These are phyloP conservation scores for Acanthosoma haemorrhoidale DNA, from an alignment of 2,888 invertebrate species.

Conservation along the genomic window DNA sequence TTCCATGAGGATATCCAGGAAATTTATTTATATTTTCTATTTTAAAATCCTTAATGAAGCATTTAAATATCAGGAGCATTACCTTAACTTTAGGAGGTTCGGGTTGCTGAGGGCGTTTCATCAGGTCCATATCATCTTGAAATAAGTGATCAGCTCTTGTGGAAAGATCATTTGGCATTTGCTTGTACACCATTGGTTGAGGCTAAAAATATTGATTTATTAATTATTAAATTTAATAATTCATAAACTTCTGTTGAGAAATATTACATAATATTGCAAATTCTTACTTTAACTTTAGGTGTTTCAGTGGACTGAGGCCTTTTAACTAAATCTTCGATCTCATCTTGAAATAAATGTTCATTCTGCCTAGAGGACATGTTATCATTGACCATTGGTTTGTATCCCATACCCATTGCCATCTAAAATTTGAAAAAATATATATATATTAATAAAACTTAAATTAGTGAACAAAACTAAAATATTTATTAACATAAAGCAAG, in stretches of 20 bases:
- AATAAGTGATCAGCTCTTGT: constrained; percentile 38
- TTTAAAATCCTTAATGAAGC: too few relatives aligned
- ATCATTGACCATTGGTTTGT: constrained; percentile 39
- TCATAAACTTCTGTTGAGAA: neutral
- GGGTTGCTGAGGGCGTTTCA: constrained; percentile 51
- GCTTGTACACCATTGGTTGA: constrained; percentile 35
- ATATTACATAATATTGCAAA: neutral
- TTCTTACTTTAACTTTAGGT: constrained; percentile 40
- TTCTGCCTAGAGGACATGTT: constrained; percentile 45
- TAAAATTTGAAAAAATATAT: neutral
- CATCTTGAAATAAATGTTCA: constrained; percentile 58
- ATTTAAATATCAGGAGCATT: too few relatives aligned
- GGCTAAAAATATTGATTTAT: constrained; percentile 27
- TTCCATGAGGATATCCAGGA: too few relatives aligned
- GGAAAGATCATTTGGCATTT: constrained; percentile 36
- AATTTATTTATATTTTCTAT: too few relatives aligned
- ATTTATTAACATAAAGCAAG: neutral
- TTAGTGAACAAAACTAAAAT: neutral
- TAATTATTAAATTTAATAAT: neutral
- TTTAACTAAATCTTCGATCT: constrained; percentile 58
- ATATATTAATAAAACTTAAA: neutral
- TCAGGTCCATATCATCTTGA: constrained; percentile 54
- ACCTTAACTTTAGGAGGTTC: constrained; percentile 41
- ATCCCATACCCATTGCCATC: constrained; percentile 37
- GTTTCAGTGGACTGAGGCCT: constrained; percentile 46